A percentile compares a stretch with the other conserved stretches of the same genome.
phyloP scores from a whole-genome alignment of 2,113 vertebrate species.

The Centropus bengalensis region DNA sequence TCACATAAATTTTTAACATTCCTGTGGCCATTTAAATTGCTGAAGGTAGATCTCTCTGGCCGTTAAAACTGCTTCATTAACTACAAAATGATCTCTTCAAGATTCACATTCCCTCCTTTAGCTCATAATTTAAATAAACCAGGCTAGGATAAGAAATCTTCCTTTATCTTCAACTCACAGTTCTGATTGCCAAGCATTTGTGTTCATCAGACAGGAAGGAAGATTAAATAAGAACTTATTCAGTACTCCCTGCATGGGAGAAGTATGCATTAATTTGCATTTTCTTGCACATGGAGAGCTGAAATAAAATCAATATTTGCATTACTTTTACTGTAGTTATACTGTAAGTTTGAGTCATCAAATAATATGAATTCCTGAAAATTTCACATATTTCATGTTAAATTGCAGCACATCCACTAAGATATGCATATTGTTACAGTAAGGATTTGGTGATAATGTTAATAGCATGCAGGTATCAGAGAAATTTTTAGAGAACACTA shows the following conservation, averaged over 20 bases:
- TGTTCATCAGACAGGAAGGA: not conserved
- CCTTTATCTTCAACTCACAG: constrained; percentile 19
- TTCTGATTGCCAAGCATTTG: constrained; percentile 7
- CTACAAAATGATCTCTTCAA: constrained; percentile 34
- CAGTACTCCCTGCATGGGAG: not conserved
- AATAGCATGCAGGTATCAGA: not conserved
- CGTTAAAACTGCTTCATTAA: constrained; percentile 39
- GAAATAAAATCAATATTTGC: not conserved
- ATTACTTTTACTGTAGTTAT: not conserved
- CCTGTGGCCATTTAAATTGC: not conserved
- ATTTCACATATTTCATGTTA: not conserved
- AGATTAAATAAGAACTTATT: not conserved
- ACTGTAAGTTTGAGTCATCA: not conserved
- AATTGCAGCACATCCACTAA: not conserved
- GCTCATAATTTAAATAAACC: constrained; percentile 34
- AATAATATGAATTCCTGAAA: not conserved
- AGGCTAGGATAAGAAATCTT: constrained; percentile 1
- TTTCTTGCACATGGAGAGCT: not conserved
- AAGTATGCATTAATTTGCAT: not conserved
- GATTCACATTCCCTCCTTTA: not conserved
- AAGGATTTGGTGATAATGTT: not conserved
- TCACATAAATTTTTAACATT: not conserved
- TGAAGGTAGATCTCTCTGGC: not conserved
- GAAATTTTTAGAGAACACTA: not conserved
- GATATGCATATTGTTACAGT: not conserved